phyloP scores from a whole-genome alignment of 2,113 vertebrate species.

The Cardinalis cardinalis region DNA sequence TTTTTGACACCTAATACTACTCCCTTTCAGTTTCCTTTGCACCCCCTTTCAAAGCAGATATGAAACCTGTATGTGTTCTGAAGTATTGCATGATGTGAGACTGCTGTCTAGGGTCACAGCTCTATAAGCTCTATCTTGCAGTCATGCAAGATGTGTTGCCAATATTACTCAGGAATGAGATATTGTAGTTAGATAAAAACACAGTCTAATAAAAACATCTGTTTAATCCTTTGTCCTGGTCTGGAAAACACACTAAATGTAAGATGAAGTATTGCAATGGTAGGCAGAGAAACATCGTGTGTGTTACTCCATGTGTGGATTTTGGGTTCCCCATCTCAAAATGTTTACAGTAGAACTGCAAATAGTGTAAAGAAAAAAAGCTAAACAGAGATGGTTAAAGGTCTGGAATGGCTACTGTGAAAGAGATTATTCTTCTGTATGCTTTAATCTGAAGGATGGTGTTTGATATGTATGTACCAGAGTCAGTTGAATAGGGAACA shows the following conservation, averaged over 20 bases:
- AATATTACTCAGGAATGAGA: background rate
- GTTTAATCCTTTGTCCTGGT: background rate
- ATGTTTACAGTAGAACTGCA: background rate
- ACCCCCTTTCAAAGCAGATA: background rate
- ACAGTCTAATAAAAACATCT: background rate
- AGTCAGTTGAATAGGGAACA: background rate
- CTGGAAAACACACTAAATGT: background rate
- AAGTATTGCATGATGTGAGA: background rate
- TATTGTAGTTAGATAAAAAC: background rate
- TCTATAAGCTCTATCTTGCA: background rate
- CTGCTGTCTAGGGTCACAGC: background rate
- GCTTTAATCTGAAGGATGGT: background rate
- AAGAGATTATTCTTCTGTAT: background rate
- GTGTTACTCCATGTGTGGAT: accelerated
- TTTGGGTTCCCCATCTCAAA: background rate
- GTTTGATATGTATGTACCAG: background rate
- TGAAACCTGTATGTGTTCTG: background rate
- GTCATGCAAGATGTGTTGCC: background rate
- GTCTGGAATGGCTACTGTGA: background rate
- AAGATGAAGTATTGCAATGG: background rate
- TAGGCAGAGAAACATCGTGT: background rate
- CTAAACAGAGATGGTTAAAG: background rate
- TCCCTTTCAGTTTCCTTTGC: conserved; percentile 24
- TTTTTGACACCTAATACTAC: background rate
- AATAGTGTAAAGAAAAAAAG: background rate